phyloP scores from a whole-genome alignment of 2,888 invertebrate genomes.

The Hirtodrosophila cameraria region DNA sequence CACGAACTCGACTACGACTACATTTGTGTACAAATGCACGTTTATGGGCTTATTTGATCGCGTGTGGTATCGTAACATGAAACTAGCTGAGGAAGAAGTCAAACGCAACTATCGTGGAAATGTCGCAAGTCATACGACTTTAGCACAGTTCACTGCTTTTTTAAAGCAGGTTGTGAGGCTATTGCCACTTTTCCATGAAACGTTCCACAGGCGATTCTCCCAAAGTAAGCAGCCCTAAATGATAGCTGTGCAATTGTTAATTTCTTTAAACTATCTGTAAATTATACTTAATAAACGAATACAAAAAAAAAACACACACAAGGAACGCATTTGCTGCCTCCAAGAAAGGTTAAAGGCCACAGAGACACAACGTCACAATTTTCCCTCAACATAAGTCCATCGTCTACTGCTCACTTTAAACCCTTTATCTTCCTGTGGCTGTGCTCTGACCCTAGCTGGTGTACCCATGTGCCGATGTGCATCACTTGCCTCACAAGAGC shows the following conservation, averaged over 20 bases:
- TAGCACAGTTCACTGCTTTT: constrained; percentile 61
- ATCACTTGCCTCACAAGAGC: constrained; percentile 76
- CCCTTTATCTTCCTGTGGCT: constrained; percentile 18
- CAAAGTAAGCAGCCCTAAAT: constrained; percentile 64
- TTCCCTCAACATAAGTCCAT: constrained; percentile 28
- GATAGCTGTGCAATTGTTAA: constrained; percentile 61
- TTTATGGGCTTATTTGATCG: constrained; percentile 57
- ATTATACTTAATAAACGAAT: too few species aligned
- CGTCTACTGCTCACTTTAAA: constrained; percentile 62
- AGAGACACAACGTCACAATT: constrained; percentile 70
- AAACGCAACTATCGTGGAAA: constrained; percentile 68
- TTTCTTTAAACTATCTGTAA: too few species aligned
- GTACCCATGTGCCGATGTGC: constrained; percentile 57
- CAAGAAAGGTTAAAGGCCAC: constrained; percentile 73
- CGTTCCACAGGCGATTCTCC: constrained; percentile 71
- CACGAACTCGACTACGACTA: constrained; percentile 15
- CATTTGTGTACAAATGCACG: constrained; percentile 27
- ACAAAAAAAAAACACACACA: constrained; percentile 5
- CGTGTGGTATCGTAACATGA: constrained; percentile 58
- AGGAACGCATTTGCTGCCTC: constrained; percentile 21
- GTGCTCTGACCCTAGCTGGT: not conserved
- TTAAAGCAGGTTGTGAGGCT: constrained; percentile 57
- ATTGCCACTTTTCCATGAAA: constrained; percentile 73
- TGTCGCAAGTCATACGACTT: constrained; percentile 68
- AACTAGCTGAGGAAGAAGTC: constrained; percentile 16